Base-by-base conservation (phyloP, 2,888 invertebrate species). In the Eristalis tenax region DNA sequence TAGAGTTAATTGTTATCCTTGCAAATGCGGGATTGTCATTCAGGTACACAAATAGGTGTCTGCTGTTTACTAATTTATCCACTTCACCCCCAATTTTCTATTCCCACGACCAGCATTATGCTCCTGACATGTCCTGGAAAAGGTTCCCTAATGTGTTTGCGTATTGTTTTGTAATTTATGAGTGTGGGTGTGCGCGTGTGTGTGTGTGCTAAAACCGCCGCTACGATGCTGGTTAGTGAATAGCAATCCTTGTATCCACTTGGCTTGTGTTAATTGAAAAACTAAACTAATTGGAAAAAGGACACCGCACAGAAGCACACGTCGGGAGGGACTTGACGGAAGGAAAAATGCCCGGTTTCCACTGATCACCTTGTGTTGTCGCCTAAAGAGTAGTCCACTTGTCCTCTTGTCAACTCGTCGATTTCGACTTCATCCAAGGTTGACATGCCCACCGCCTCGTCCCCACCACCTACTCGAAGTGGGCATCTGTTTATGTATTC, bases 1-100 rank as follows among this genome's bases (percentile, higher is more conserved):
- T 69, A 83, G 83, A 80, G 87, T 83, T 83, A 87, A 87, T 87
- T 87, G 79, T 87, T 83, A 87, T 87, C 87, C 83, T 76, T 79
- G 76, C 83, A 87, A 83, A 83, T 80, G 87, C 87, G 79, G 75
- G 79, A 83, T 80, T 87, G 76, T 83, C 75, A 87, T 87, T 87
- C 87, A 83, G 83, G 87, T 87, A 83, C 75, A 84, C 66, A 78
- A 70, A 83, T 79, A 79, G 83, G 87, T 87, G 83, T 87, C 87
- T 87, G 74, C 79, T 83, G 86, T 68, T 87, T 87, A 83, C 87
- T 87, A 87, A 87, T 83, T 83, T 83, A 80, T 87, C 75, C 76
- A 71, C 75, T 87, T 78, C 70, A 61, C 38, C 50, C 50, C 10
- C n/a, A 8, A 15, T 15, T 23, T 6, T 2, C n/a, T 56, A 11